A percentile compares a stretch with the other conserved stretches of the same genome.
These are phyloP conservation scores for Brachylomia viminalis DNA, from an alignment of 2,888 invertebrate genomes.

Conservation along the genomic window DNA sequence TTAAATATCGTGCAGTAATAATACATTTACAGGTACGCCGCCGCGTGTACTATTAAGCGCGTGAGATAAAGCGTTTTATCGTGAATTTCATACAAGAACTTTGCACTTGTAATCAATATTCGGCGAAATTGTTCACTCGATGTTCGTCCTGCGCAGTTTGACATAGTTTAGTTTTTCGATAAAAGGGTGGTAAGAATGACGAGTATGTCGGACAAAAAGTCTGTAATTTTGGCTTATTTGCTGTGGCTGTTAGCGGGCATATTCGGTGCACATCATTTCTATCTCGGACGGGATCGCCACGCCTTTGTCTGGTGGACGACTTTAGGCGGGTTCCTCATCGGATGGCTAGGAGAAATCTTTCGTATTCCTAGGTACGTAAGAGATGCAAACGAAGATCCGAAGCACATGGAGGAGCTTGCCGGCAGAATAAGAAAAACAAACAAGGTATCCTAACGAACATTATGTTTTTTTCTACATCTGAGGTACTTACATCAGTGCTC, in stretches of 20 bases:
- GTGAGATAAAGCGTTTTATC: background rate
- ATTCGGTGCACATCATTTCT: conserved; percentile 97
- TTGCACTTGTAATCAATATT: background rate
- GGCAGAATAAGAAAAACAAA: conserved; percentile 91
- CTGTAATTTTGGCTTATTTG: conserved; percentile 93
- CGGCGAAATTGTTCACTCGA: background rate
- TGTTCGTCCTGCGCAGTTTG: conserved; percentile 17
- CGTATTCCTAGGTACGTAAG: conserved; percentile 96
- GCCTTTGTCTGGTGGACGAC: conserved; percentile 97
- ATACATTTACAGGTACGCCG: conserved; percentile 24
- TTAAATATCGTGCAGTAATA: conserved; percentile 2
- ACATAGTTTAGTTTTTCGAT: conserved; percentile 32
- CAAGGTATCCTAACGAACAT: conserved; percentile 89
- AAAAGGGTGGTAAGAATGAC: conserved; percentile 9
- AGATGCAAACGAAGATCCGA: conserved; percentile 94
- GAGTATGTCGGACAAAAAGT: conserved; percentile 85
- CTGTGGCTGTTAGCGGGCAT: conserved; percentile 97
- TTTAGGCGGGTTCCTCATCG: conserved; percentile 96
- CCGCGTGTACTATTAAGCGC: background rate
- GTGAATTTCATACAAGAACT: background rate
- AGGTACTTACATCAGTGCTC: background rate
- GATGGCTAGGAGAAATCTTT: conserved; percentile 96
- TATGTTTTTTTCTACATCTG: background rate
- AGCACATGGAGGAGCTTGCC: conserved; percentile 92
- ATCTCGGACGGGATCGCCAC: conserved; percentile 96